These are phyloP conservation scores for Sigmodon hispidus DNA, from an alignment of 2,113 vertebrate species.

Conservation along the genomic window DNA sequence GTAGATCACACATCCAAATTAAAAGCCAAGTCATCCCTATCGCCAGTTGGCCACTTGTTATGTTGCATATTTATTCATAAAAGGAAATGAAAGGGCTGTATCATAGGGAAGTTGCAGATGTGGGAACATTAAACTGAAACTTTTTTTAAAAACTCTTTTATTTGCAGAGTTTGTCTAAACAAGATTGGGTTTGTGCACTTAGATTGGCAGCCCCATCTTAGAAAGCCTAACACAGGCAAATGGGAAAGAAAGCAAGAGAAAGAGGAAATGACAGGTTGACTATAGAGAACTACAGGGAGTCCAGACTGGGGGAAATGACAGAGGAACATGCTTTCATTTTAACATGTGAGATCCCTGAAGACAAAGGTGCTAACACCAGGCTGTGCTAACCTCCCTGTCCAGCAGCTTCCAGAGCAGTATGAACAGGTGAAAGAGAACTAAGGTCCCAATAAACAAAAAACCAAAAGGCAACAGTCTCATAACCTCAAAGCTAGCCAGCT, in stretches of 20 bases:
- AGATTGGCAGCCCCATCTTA: background rate
- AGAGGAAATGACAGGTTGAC: background rate
- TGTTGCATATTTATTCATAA: background rate
- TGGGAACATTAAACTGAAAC: background rate
- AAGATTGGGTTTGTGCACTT: background rate
- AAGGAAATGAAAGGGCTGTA: background rate
- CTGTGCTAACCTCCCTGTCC: background rate
- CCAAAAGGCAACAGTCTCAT: background rate
- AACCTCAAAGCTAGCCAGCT: background rate
- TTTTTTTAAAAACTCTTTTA: background rate
- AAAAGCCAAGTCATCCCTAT: background rate
- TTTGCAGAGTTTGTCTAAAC: background rate
- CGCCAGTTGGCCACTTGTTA: too few relatives aligned
- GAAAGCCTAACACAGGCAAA: background rate
- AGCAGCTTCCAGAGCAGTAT: background rate
- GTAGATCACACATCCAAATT: background rate
- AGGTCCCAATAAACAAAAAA: background rate
- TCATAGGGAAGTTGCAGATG: background rate
- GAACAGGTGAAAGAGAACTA: background rate
- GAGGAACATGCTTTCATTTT: background rate
- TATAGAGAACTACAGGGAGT: background rate
- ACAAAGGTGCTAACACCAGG: fast-evolving
- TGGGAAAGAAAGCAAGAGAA: background rate
- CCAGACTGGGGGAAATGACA: background rate
- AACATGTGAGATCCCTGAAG: background rate